Base-by-base conservation (phyloP, 2,113 vertebrate species). In the Ginglymostoma cirratum region DNA sequence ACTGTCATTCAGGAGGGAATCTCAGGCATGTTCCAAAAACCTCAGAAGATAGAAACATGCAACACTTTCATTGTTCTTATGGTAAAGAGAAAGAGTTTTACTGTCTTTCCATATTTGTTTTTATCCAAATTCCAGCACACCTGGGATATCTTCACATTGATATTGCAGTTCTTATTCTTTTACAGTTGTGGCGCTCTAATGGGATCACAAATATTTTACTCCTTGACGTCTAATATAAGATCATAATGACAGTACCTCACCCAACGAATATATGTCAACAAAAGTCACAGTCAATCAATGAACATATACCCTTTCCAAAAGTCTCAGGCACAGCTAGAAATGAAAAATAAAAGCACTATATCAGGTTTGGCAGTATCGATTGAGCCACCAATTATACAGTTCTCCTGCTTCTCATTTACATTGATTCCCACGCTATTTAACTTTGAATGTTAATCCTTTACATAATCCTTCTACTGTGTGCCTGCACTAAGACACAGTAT, bases 371-470 rank as follows among this genome's bases (percentile, higher is more conserved):
- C n/a, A 19, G 21, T 93, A 93, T 93, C 15, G n/a, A 93, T 93
- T 93, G 34, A 38, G 61, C 61, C 61, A 67, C 61, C 61, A 8
- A 66, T 93, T 65, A 66, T 93, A 66, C n/a, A 67, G 30, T 61
- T 93, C n/a, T 67, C n/a, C 61, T 67, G 89, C 65, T 93, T 66
- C 8, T 66, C 61, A 38, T 92, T 66, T 65, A 7, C 55, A 65
- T 66, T 67, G 61, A 65, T 21, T 66, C n/a, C 61, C 89, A 93
- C 21, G 6, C n/a, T 93, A 65, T 93, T 21, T 93, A 67, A 93
- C 61, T 61, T 93, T 67, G 61, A 42, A 61, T 93, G 89, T 38
- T 93, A 93, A 93, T 93, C 34, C n/a, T 21, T 93, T 67, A 65
- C 34, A 38, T 93, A 93, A 93, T 93, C 61, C 61, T 92, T n/a